These are phyloP conservation scores for Taenioides sp. DNA, from an alignment of 2,797 vertebrate genomes.

Conservation along the genomic window DNA sequence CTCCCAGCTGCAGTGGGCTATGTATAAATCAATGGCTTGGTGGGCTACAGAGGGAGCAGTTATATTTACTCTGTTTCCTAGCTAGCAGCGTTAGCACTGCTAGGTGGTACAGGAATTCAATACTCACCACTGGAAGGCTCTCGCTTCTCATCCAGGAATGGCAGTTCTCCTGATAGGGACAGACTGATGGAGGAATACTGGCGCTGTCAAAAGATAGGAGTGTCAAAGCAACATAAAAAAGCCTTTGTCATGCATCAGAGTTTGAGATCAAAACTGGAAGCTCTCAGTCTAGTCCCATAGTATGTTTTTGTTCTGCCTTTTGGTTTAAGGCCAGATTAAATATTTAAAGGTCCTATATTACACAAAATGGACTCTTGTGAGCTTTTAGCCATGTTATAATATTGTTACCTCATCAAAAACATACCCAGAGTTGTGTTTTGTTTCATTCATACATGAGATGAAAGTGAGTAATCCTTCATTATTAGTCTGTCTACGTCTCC, in stretches of 20 bases:
- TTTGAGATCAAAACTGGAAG: conserved; percentile 10
- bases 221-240: conserved; percentile 54
- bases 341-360: too few relatives aligned
- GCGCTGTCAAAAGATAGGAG: conserved; percentile 50
- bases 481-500: too few relatives aligned
- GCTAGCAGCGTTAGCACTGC: conserved; percentile 70
- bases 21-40: conserved; percentile 78
- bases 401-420: too few relatives aligned
- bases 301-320: neutral
- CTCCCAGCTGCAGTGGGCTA: conserved; percentile 71
- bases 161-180: conserved; percentile 57
- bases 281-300: neutral
- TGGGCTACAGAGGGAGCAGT: conserved; percentile 70
- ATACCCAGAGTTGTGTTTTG: too few relatives aligned
- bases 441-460: too few relatives aligned
- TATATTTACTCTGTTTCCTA: conserved; percentile 77
- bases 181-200: conserved; percentile 66
- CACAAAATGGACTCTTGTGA: too few relatives aligned
- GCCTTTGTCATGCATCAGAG: conserved; percentile 45
- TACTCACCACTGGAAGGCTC: conserved; percentile 69
- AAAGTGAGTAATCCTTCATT: too few relatives aligned
- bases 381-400: too few relatives aligned
- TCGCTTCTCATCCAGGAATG: conserved; percentile 50
- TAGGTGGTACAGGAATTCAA: conserved; percentile 73
- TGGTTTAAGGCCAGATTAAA: neutral